phyloP scores from a whole-genome alignment of 2,113 vertebrate species.

The Rhipidura dahli region DNA sequence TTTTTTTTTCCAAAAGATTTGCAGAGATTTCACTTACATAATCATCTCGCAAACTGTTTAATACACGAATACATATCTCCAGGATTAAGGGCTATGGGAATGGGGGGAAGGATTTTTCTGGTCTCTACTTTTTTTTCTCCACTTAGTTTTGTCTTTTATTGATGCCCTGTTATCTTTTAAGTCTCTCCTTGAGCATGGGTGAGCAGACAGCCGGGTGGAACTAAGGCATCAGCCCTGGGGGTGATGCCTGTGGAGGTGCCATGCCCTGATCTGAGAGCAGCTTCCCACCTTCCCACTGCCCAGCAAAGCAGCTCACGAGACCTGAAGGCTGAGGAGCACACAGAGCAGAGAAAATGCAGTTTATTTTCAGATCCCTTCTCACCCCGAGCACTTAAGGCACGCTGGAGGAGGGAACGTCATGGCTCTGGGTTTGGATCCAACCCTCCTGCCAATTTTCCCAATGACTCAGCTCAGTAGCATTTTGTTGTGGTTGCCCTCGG shows the following conservation, averaged over 20 bases:
- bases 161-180: not conserved
- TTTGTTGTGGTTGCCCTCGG: conserved; percentile 33
- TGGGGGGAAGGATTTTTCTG: not conserved
- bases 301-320: not conserved
- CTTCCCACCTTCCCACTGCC: not conserved
- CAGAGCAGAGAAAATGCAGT: not conserved
- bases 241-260: not conserved
- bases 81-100: conserved; percentile 29
- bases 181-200: not conserved
- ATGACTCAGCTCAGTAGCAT: conserved; percentile 53
- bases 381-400: not conserved
- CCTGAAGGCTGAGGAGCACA: not conserved
- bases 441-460: conserved; percentile 24
- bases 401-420: not conserved
- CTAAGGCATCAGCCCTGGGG: accelerated
- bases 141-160: not conserved
- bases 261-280: accelerated
- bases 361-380: not conserved
- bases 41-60: conserved; percentile 14
- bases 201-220: not conserved
- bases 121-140: not conserved
- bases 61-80: not conserved
- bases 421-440: not conserved
- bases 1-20: conserved; percentile 24
- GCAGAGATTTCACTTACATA: conserved; percentile 47